Evolutionary conservation across 1,140 invertebrate species (phyloP), one percentile per base, ranked within the genome.

Genomic region (Atta colombica): DNA sequence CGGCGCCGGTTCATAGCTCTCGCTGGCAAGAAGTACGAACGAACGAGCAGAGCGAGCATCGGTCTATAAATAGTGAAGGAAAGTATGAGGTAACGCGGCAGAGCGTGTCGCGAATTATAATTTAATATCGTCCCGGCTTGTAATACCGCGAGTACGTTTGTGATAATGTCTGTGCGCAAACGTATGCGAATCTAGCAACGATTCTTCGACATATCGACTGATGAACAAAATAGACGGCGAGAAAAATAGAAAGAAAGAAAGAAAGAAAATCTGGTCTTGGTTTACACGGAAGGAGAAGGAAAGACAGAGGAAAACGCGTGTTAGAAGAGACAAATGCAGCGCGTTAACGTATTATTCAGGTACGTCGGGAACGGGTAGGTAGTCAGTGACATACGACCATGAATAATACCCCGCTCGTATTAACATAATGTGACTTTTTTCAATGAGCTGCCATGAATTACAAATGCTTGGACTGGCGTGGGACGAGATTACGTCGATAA

Each of bases 331-430:
- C 49, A 65, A 31, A 58, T 39, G 6, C 21, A 18, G 5, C 49
- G n/a, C 49, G 69, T 12, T 69, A 49, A 69, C 39, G n/a, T 86
- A 81, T 86, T 81, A 86, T 86, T 63, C n/a, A 86, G 65, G 35
- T 49, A 86, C 65, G 25, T 6, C 69, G 58, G 63, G 58, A 86
- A 53, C 86, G 89, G 91, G 93, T 93, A 94, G 94, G 93, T 94
- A 93, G 93, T 94, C 93, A 93, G 91, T 94, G 94, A 94, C 93
- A 93, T 92, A 94, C 89, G 91, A 78, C 87, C 77, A 74, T 65
- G 90, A 90, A 92, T 94, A 94, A 94, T 92, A 91, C 89, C 60
- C 86, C 78, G 85, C 85, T 77, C 84, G 88, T 49, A 94, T 94
- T 94, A 94, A 89, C 94, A 94, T 93, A 93, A 94, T 89, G 89